These are phyloP conservation scores for Noctua comes DNA, from an alignment of 2,888 invertebrate genomes.

Conservation along the genomic window DNA sequence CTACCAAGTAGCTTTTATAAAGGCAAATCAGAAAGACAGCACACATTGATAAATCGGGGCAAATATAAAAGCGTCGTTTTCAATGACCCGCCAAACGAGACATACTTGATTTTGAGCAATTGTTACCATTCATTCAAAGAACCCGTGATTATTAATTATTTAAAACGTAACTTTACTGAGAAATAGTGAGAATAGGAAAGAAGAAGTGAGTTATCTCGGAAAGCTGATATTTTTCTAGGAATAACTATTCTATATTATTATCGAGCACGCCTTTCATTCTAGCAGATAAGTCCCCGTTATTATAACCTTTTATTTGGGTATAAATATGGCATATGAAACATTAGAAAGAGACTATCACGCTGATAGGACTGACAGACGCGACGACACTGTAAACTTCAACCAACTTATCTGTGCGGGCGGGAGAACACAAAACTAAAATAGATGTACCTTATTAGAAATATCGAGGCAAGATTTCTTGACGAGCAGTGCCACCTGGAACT, in stretches of 20 bases:
- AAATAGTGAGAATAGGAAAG: neutral
- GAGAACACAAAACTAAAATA: too few relatives aligned
- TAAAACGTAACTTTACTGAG: neutral
- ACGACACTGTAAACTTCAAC: neutral
- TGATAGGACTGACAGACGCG: too few relatives aligned
- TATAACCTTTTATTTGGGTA: neutral
- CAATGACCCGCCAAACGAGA: slow-evolving; percentile 46
- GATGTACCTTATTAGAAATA: too few relatives aligned
- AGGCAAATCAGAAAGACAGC: slow-evolving; percentile 24
- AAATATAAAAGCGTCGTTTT: slow-evolving; percentile 33
- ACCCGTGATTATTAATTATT: neutral
- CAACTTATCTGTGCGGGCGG: too few relatives aligned
- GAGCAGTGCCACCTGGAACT: too few relatives aligned
- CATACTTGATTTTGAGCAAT: slow-evolving; percentile 29
- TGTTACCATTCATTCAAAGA: slow-evolving; percentile 32
- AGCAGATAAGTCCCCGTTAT: neutral
- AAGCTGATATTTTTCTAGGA: neutral
- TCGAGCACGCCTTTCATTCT: neutral
- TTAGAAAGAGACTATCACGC: neutral
- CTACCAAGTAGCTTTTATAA: slow-evolving; percentile 15
- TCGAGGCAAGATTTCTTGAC: too few relatives aligned
- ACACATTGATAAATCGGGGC: slow-evolving; percentile 29
- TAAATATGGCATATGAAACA: neutral
- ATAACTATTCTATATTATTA: neutral
- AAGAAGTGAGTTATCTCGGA: neutral